Evolutionary conservation across 2,888 invertebrate genomes (phyloP).

Genomic region (Drosophila putrida): DNA sequence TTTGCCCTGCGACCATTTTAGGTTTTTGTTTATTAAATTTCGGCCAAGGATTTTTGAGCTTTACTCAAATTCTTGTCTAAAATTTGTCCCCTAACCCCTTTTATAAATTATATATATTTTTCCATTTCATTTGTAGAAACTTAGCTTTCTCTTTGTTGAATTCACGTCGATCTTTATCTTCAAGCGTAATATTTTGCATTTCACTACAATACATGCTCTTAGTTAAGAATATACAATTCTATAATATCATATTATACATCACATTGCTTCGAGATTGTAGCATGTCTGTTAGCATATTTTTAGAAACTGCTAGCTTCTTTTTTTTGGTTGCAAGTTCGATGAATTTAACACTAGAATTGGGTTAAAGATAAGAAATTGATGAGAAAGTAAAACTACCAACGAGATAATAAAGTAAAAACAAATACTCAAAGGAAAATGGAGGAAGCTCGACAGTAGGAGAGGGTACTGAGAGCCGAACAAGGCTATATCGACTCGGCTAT

Average conservation of each 20-base stretch:
- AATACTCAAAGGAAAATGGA: too few relatives aligned
- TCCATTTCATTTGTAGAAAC: constrained; percentile 47
- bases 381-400: neutral
- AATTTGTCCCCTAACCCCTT: neutral
- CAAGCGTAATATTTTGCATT: constrained; percentile 4
- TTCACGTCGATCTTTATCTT: neutral
- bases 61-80: constrained; percentile 32
- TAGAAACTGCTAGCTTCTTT: neutral
- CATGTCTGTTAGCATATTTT: neutral
- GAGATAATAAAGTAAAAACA: neutral
- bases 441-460: too few relatives aligned
- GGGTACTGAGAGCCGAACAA: too few relatives aligned
- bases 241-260: constrained; percentile 3
- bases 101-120: constrained; percentile 48
- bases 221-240: neutral
- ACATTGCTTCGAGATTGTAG: neutral
- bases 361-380: neutral
- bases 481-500: too few relatives aligned
- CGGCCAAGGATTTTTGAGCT: constrained; percentile 31
- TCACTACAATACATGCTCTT: neutral
- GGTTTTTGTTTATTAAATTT: constrained; percentile 70
- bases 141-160: constrained; percentile 17
- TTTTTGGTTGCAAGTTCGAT: neutral
- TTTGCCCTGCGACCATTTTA: constrained; percentile 46
- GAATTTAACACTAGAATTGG: neutral